Conservation (phyloP, 2,797 vertebrate species). For the Diplodus puntazzo region DNA sequence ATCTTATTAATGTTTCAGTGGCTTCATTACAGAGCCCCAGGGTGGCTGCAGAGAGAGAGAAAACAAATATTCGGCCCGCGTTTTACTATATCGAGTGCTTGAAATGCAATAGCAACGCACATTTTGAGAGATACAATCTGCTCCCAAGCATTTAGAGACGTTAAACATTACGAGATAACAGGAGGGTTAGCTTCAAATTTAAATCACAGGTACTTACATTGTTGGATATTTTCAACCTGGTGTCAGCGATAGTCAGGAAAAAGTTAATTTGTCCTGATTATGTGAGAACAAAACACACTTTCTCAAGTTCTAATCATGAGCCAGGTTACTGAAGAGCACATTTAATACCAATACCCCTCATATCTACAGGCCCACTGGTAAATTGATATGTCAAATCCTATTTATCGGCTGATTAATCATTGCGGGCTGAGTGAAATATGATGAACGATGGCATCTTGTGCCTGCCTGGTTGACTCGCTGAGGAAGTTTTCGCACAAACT, state of each 20-base stretch:
- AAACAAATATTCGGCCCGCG: too few relatives aligned
- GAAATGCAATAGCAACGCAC: too few relatives aligned
- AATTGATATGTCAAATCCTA: slow-evolving; percentile 62
- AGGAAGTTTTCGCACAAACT: slow-evolving; percentile 27
- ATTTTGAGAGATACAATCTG: too few relatives aligned
- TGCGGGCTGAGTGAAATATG: slow-evolving; percentile 53
- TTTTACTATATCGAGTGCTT: too few relatives aligned
- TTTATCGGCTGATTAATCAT: slow-evolving; percentile 69
- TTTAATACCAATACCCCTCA: slow-evolving; percentile 47
- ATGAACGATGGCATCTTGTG: slow-evolving; percentile 57
- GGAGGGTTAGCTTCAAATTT: background rate
- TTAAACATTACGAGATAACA: too few relatives aligned
- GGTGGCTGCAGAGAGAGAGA: too few relatives aligned
- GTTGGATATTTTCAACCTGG: background rate
- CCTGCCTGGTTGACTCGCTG: slow-evolving; percentile 10
- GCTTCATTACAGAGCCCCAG: too few relatives aligned
- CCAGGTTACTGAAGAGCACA: slow-evolving; percentile 44
- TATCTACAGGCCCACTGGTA: slow-evolving; percentile 41
- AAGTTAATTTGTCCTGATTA: slow-evolving; percentile 30
- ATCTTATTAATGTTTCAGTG: too few relatives aligned
- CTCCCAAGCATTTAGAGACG: too few relatives aligned
- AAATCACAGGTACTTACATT: background rate
- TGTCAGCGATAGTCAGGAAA: background rate
- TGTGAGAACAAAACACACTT: slow-evolving; percentile 21
- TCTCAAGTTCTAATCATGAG: slow-evolving; percentile 35